Percentiles rank a stretch among this genome's conserved stretches.
Conservation (phyloP, 2,113 vertebrate species). For the Anoura caudifer region DNA sequence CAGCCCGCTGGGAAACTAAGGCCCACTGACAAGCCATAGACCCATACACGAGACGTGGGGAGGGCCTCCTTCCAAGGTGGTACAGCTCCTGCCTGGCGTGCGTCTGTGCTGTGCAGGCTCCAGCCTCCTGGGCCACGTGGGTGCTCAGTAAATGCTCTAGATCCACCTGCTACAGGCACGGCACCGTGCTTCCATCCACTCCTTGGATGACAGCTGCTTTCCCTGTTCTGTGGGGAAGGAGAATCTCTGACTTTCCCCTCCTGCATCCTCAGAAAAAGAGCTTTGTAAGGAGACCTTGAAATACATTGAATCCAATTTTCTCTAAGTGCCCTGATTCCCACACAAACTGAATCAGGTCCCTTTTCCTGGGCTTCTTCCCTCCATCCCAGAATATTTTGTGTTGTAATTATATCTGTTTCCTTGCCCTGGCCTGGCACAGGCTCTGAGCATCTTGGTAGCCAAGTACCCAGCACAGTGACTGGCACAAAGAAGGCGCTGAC, state of each 20-base stretch:
- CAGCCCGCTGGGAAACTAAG: not conserved
- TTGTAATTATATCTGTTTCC: not conserved
- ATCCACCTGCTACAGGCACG: not conserved
- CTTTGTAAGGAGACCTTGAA: not conserved
- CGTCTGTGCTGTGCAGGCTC: accelerated
- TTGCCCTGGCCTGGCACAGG: not conserved
- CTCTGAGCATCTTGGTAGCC: not conserved
- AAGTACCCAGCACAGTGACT: not conserved
- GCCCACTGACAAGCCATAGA: not conserved
- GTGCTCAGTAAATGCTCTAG: not conserved
- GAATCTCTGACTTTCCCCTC: not conserved
- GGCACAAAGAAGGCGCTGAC: not conserved
- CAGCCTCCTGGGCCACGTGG: not conserved
- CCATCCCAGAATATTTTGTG: not conserved
- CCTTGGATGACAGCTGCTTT: not conserved
- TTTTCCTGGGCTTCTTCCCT: not conserved
- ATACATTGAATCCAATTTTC: not conserved
- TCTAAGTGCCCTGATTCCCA: not conserved
- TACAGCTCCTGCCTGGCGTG: not conserved
- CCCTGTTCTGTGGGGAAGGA: too few relatives aligned
- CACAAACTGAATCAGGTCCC: not conserved
- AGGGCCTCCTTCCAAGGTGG: not conserved
- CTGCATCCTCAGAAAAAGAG: not conserved
- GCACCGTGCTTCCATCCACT: not conserved
- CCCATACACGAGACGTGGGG: accelerated